phyloP scores from a whole-genome alignment of 2,888 invertebrate genomes.

The Dione vanillae region DNA sequence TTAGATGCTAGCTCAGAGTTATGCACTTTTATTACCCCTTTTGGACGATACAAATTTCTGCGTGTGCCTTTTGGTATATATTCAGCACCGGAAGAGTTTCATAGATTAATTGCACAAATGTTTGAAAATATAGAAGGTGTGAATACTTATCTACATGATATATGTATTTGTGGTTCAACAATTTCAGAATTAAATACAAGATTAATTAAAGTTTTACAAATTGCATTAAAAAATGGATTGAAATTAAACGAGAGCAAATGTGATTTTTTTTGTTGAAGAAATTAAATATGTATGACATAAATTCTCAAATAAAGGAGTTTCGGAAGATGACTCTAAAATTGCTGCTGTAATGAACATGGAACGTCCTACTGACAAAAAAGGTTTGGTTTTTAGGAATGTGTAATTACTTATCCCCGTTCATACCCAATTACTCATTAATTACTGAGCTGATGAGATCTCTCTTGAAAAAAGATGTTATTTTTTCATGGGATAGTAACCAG shows the following conservation, averaged over 20 bases:
- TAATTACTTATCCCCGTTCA: conserved; percentile 44
- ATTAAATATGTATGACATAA: conserved; percentile 46
- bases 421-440: conserved; percentile 41
- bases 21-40: conserved; percentile 48
- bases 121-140: conserved; percentile 43
- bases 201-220: conserved; percentile 35
- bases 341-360: conserved; percentile 45
- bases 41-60: conserved; percentile 43
- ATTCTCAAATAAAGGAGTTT: conserved; percentile 41
- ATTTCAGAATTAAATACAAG: conserved; percentile 35
- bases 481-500: conserved; percentile 51
- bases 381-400: conserved; percentile 49
- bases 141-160: conserved; percentile 45
- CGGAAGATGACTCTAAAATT: conserved; percentile 39
- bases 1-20: conserved; percentile 39
- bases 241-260: conserved; percentile 48
- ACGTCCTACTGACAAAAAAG: conserved; percentile 36
- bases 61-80: conserved; percentile 47
- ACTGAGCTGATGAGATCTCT: conserved; percentile 40
- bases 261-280: conserved; percentile 28
- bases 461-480: conserved; percentile 49
- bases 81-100: conserved; percentile 46
- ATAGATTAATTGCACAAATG: conserved; percentile 42
- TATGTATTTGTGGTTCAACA: conserved; percentile 42
- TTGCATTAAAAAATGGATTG: conserved; percentile 40